Evolutionary conservation across 2,113 vertebrate genomes (phyloP).

Genomic region (Bubalus kerabau): DNA sequence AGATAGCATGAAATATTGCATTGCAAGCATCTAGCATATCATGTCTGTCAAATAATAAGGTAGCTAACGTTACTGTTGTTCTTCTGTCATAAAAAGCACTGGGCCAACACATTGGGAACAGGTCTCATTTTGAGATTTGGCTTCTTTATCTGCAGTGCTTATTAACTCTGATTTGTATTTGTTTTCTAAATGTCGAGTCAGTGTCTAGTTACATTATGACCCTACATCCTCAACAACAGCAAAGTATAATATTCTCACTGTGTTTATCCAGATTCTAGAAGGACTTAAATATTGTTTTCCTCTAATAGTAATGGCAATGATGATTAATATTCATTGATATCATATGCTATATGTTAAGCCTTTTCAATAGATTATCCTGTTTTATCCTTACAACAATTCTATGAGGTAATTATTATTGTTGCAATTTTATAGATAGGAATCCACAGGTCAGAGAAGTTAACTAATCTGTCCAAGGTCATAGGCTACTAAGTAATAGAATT

Average conservation of each 20-base stretch:
- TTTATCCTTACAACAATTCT: neutral
- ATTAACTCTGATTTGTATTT: neutral
- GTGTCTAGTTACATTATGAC: neutral
- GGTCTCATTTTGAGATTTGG: neutral
- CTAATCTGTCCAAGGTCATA: neutral
- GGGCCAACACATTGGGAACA: neutral
- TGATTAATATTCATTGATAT: neutral
- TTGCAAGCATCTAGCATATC: neutral
- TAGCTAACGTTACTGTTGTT: neutral
- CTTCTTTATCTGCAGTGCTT: neutral
- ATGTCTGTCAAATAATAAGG: neutral
- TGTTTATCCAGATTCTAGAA: neutral
- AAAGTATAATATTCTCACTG: neutral
- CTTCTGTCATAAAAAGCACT: neutral
- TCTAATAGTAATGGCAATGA: neutral
- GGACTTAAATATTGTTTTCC: neutral
- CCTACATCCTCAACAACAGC: neutral
- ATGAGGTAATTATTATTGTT: neutral
- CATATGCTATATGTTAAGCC: neutral
- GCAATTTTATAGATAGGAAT: neutral
- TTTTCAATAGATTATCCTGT: neutral
- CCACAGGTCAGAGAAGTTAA: neutral
- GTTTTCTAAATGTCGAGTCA: slow-evolving; percentile 23
- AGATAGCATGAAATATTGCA: neutral
- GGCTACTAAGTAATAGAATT: neutral